Base-by-base conservation (phyloP, 2,888 invertebrate species). In the Parnassius mnemosyne region DNA sequence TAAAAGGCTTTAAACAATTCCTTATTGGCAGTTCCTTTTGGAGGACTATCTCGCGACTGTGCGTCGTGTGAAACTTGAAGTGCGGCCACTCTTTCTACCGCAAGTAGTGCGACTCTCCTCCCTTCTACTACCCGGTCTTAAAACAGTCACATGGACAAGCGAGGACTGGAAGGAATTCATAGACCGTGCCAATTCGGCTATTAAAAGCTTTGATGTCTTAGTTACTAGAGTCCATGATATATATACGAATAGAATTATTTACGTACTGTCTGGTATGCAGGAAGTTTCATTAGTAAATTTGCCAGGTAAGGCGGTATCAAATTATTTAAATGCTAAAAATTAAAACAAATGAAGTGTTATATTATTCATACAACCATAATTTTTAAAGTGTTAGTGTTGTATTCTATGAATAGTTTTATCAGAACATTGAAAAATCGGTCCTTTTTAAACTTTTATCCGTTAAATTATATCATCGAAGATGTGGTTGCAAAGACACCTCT, bases 191-290 rank as follows among this genome's bases (percentile, higher is more conserved):
- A 95, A 95, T 68, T 92, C 94, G 49, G 95, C 96, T 20, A 95
- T 98, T 34, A 94, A 95, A 69, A 94, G 95, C 61, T 97, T 98
- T 77, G 96, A 97, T 70, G 93, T 93, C 13, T 80, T 95, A 70
- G 94, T 94, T 10, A 94, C 94, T 12, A 94, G 97, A 70, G 96
- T 97, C 5, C 96, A 96, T 74, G 98, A 98, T 79, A 96, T 98
- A 64, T 97, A 98, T 77, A 94, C 95, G 3, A 97, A 97, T 81
- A 94, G 98, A 76, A 97, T 98, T 69, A 93, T 98, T 63, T 96
- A 97, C 77, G 96, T 98, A 43, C 88, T 98, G 43, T 93, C 94
- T 64, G 96, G 96, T 68, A 98, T 98, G 97, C 96, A 97, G 78
- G 94, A 94, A 58, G 94, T 96, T n/a, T 94, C 94, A 0, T 88